These are phyloP conservation scores for Acronicta psi DNA, from an alignment of 2,888 invertebrate species.

Conservation along the genomic window DNA sequence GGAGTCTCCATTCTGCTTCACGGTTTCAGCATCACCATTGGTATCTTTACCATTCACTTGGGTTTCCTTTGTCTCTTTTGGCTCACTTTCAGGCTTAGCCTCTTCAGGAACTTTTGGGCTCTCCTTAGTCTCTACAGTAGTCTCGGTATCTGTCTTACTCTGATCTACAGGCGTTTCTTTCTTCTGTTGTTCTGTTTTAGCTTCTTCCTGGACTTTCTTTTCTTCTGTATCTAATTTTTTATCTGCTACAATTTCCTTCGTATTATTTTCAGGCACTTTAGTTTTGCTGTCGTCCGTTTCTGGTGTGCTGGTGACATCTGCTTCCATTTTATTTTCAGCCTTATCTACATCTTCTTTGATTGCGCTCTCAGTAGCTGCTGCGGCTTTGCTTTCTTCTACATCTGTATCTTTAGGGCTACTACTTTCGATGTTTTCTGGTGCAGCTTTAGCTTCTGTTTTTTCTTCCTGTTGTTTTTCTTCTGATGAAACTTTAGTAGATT, in stretches of 20 bases:
- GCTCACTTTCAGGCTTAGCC: slow-evolving; percentile 59
- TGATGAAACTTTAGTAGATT: slow-evolving; percentile 19
- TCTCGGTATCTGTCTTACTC: slow-evolving; percentile 43
- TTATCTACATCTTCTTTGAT: slow-evolving; percentile 28
- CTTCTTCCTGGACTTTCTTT: slow-evolving; percentile 35
- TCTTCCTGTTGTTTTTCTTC: slow-evolving; percentile 55
- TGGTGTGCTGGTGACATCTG: slow-evolving; percentile 37
- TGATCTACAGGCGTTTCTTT: slow-evolving; percentile 36
- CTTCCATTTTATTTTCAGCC: slow-evolving; percentile 47
- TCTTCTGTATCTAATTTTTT: slow-evolving; percentile 36
- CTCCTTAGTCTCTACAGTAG: slow-evolving; percentile 47
- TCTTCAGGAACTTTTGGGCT: slow-evolving; percentile 50
- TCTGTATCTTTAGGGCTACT: slow-evolving; percentile 47
- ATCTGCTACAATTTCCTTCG: slow-evolving; percentile 37
- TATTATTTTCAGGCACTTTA: slow-evolving; percentile 37
- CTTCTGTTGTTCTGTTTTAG: slow-evolving; percentile 26
- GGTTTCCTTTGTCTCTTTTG: slow-evolving; percentile 67
- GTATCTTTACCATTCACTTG: slow-evolving; percentile 79
- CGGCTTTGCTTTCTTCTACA: slow-evolving; percentile 37
- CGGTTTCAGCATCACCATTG: slow-evolving; percentile 70
- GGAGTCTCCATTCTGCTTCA: slow-evolving; percentile 75
- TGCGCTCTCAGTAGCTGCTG: slow-evolving; percentile 28
- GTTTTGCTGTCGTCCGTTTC: slow-evolving; percentile 51
- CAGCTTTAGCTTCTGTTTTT: slow-evolving; percentile 43
- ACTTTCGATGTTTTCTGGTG: slow-evolving; percentile 50